Base-by-base conservation (phyloP, 23 tunicate genomes). In the Halocynthia roretzi region DNA sequence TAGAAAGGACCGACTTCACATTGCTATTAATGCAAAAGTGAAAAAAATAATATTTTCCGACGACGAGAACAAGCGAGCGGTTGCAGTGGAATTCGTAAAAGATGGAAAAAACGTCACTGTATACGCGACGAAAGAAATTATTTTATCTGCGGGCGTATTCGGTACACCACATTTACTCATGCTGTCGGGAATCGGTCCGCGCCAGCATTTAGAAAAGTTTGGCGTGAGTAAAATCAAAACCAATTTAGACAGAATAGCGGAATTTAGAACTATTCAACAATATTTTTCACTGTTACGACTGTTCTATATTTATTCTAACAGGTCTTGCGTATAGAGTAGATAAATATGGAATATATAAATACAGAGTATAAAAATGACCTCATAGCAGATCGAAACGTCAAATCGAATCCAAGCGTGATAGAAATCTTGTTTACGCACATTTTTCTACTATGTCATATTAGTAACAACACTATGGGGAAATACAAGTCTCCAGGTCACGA, bases 111-210 rank as follows among this genome's bases (percentile, higher is more conserved):
- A 77, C 18, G 6, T 49, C 15, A 56, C 23, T 50, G 97, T 85
- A 8, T 10, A 49, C 9, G 91, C 84, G 10, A 71, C 21, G 20
- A 91, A 91, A 51, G 97, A 91, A 74, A 81, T 85, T 20, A 82
- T 91, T 6, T 44, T 91, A 49, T 80, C 90, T 57, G 97, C 76
- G 6, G 97, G 97, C 8, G 87, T 81, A 0, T 23, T 85, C 61
- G 90, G 87, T 56, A 85, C 84, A 20, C 97, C 97, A 7, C 90
- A 91, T n/a, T 51, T 91, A n/a, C 79, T 91, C 6, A 81, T 91
- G 97, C 78, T 85, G 18, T 85, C 91, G 14, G 97, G 97, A 15
- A 77, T 91, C 10, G 97, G 97, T 10, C 85, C 84, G 6, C 73
- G 77, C 9, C 58, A 85, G 20, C 97, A 91, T 62, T 75, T 91